A percentile compares a stretch with the other conserved stretches of the same genome.
Evolutionary conservation across 2,797 vertebrate genomes (phyloP).

Genomic region (Telmatherina bonti): DNA sequence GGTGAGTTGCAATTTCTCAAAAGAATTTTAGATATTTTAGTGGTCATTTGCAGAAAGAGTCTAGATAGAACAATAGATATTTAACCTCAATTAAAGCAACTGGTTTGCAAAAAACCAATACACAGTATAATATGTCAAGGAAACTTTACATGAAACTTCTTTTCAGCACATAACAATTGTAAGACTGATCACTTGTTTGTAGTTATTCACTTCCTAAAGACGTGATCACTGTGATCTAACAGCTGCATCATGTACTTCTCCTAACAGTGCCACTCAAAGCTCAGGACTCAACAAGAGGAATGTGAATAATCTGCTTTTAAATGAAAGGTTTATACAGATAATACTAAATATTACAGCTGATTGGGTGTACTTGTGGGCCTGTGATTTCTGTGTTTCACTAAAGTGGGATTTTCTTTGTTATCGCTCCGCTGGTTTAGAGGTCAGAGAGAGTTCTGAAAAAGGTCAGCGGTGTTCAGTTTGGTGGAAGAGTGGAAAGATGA

Average conservation of each 20-base stretch:
- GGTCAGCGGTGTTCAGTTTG: slow-evolving; percentile 61
- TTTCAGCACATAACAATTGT: slow-evolving; percentile 35
- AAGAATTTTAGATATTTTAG: no score
- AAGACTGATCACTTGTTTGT: slow-evolving; percentile 21
- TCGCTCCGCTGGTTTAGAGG: slow-evolving; percentile 46
- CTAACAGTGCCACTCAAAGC: not conserved
- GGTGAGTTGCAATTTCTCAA: no score
- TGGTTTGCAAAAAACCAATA: slow-evolving; percentile 4
- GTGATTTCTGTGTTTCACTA: slow-evolving; percentile 11
- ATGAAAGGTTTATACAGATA: slow-evolving; percentile 21
- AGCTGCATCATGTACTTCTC: slow-evolving; percentile 1
- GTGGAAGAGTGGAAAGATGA: slow-evolving; percentile 55
- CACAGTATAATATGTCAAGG: slow-evolving; percentile 5
- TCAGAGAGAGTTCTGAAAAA: slow-evolving; percentile 70
- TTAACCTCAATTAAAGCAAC: no score
- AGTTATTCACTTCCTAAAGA: slow-evolving; percentile 30
- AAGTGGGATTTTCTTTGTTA: slow-evolving; percentile 20
- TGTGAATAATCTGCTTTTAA: not conserved
- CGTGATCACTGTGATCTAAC: slow-evolving; percentile 16
- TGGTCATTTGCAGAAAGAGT: no score
- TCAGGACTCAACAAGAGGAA: not conserved
- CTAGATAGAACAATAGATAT: no score
- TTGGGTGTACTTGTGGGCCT: slow-evolving; percentile 2
- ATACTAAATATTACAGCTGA: slow-evolving; percentile 25
- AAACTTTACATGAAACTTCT: slow-evolving; percentile 14